Percentiles rank a stretch among this genome's conserved stretches.
Conservation (phyloP, 2,797 vertebrate genomes). For the Vespertilio murinus region DNA sequence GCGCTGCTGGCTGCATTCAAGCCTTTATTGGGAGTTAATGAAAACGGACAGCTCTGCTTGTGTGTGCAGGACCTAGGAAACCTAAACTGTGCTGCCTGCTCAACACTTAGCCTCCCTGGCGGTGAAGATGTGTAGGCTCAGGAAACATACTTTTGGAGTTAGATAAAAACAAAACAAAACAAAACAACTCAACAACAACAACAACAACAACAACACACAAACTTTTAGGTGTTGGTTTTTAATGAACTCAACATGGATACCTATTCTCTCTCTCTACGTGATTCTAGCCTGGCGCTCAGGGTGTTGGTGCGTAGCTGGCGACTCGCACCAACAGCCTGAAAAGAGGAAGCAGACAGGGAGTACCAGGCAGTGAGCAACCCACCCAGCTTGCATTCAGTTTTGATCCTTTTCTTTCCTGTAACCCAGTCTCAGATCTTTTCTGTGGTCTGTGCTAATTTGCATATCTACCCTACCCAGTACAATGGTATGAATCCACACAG, state of each 20-base stretch:
- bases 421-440: background rate
- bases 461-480: background rate
- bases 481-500: background rate
- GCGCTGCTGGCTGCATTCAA: constrained; percentile 13
- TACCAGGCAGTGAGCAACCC: background rate
- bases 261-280: background rate
- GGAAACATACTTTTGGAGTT: background rate
- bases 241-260: background rate
- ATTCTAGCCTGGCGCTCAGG: background rate
- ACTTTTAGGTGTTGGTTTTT: background rate
- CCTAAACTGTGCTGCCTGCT: background rate
- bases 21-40: constrained; percentile 55
- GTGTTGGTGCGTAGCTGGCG: background rate
- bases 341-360: background rate
- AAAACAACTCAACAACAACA: too few relatives aligned
- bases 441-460: background rate
- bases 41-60: constrained; percentile 10
- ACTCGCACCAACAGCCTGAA: background rate
- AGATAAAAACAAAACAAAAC: background rate
- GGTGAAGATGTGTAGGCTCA: background rate
- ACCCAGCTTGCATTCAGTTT: background rate
- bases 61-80: constrained; percentile 7
- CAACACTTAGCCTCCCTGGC: background rate
- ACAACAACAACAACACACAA: background rate
- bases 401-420: background rate